Percentiles rank a stretch among this genome's conserved stretches.
Evolutionary conservation across 2,888 invertebrate species (phyloP).

Genomic region (Protodeltote pygarga): DNA sequence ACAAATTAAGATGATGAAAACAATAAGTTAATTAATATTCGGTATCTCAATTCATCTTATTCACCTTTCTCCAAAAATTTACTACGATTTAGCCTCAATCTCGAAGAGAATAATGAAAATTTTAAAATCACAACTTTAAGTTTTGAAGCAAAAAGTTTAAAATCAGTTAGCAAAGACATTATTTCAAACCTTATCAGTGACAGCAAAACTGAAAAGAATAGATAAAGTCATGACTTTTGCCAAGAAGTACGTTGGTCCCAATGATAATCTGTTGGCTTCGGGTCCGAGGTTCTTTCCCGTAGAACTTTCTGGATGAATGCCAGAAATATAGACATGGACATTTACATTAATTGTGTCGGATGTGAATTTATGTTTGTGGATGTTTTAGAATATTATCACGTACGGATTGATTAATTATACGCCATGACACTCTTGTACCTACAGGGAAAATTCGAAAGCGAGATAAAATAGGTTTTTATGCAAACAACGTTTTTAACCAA

Average conservation of each 20-base stretch:
- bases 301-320: conserved; percentile 29
- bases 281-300: conserved; percentile 26
- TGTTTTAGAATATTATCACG: too few species aligned
- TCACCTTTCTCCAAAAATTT: too few species aligned
- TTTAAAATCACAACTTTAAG: background rate
- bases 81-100: too few species aligned
- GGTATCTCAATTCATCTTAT: too few species aligned
- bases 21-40: too few species aligned
- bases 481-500: too few species aligned
- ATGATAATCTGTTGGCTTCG: conserved; percentile 46
- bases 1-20: too few species aligned
- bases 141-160: background rate
- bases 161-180: conserved; percentile 30
- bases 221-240: conserved; percentile 44
- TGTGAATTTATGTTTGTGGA: background rate
- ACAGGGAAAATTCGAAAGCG: too few species aligned
- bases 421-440: too few species aligned
- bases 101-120: too few species aligned
- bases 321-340: conserved; percentile 34
- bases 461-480: too few species aligned
- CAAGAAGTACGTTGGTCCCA: conserved; percentile 34
- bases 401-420: too few species aligned
- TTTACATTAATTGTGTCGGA: conserved; percentile 32
- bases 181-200: conserved; percentile 22
- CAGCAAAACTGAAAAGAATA: conserved; percentile 35